Evolutionary conservation across 2,888 invertebrate species (phyloP).

Genomic region (Hylaea fasciaria): DNA sequence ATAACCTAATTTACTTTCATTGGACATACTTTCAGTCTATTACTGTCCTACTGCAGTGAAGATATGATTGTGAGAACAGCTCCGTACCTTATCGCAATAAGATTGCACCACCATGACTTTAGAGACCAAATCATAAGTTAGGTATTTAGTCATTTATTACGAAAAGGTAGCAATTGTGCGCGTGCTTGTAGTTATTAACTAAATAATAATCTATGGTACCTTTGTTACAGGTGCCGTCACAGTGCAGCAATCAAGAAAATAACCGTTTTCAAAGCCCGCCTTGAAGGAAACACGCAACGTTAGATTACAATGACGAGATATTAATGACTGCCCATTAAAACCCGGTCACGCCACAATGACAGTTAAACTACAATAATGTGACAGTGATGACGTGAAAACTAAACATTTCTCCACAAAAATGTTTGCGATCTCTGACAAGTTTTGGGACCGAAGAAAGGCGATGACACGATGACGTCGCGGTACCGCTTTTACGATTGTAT

Average conservation of each 20-base stretch:
- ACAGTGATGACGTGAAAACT: constrained; percentile 52
- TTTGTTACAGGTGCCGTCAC: constrained; percentile 70
- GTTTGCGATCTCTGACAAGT: constrained; percentile 72
- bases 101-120: background rate
- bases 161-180: constrained; percentile 1
- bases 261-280: constrained; percentile 48
- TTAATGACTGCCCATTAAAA: constrained; percentile 50
- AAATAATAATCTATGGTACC: constrained; percentile 40
- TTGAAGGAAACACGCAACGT: constrained; percentile 48
- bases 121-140: background rate
- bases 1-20: too few relatives aligned
- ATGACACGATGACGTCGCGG: constrained; percentile 70
- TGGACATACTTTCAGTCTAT: too few relatives aligned
- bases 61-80: background rate
- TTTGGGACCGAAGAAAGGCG: constrained; percentile 76
- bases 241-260: constrained; percentile 53
- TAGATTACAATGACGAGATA: constrained; percentile 52
- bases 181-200: constrained; percentile 10
- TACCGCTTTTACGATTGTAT: constrained; percentile 63
- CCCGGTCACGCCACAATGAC: constrained; percentile 45
- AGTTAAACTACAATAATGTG: constrained; percentile 46
- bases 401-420: constrained; percentile 54
- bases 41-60: too few relatives aligned
- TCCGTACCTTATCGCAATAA: constrained; percentile 10
- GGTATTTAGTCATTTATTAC: constrained; percentile 7